phyloP scores from a whole-genome alignment of 2,888 invertebrate genomes.

The Cristatella mucedo region DNA sequence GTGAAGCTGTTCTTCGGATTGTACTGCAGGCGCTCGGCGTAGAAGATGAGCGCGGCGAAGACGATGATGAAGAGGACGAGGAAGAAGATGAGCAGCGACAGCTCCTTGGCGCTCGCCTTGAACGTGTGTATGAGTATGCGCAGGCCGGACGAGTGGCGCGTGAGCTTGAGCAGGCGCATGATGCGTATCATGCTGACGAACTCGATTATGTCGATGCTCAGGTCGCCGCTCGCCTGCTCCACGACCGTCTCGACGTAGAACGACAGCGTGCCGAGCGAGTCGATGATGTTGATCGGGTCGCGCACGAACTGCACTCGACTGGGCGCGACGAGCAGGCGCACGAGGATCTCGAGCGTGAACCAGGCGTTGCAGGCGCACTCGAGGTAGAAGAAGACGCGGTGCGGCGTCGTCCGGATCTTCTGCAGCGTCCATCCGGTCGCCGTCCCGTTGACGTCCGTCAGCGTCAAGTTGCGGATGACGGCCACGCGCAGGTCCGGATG shows the following conservation, averaged over 20 bases:
- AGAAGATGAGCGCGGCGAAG: conserved; percentile 32
- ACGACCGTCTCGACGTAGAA: conserved; percentile 27
- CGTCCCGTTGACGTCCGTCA: conserved; percentile 17
- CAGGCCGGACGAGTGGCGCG: conserved; percentile 29
- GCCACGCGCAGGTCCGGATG: conserved; percentile 54
- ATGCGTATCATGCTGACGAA: conserved; percentile 27
- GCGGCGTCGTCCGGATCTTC: conserved; percentile 50
- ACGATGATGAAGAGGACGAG: conserved; percentile 32
- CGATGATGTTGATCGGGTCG: conserved; percentile 27
- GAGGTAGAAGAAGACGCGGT: conserved; percentile 20
- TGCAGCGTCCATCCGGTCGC: conserved; percentile 58
- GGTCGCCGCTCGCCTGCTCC: conserved; percentile 12
- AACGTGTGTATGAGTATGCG: conserved; percentile 32
- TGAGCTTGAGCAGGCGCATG: conserved; percentile 28
- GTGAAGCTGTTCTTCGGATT: conserved; percentile 16
- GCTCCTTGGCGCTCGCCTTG: conserved; percentile 31
- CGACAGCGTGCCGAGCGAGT: conserved; percentile 27
- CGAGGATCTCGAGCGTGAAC: conserved; percentile 28
- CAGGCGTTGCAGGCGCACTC: conserved; percentile 26
- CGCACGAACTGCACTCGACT: conserved; percentile 24
- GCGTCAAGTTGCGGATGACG: conserved; percentile 29
- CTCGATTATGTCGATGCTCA: conserved; percentile 27
- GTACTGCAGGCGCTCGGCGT: conserved; percentile 21
- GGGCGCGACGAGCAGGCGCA: conserved; percentile 25
- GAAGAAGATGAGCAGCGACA: conserved; percentile 31